Base-by-base conservation (phyloP, 2,888 invertebrate species). In the Harmothoe impar region DNA sequence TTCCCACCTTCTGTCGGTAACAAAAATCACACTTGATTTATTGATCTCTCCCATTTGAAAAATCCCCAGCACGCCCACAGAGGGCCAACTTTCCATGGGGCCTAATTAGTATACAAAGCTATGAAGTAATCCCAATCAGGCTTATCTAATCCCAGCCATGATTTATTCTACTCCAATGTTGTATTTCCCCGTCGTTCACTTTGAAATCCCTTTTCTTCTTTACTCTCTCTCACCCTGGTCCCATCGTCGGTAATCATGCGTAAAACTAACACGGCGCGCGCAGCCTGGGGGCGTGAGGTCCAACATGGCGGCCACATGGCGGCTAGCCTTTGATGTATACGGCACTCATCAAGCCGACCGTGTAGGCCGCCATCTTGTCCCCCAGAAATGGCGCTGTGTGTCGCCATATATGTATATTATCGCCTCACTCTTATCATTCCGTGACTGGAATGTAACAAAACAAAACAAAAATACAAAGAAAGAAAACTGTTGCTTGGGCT, bases 311-410 rank as follows among this genome's bases (percentile, higher is more conserved):
- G 77, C 35, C 81, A 43, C 81, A 81, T n/a, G 43, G 35, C 77
- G 31, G 25, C 51, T 54, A 54, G 52, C 52, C 20, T 86, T 86
- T 86, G 86, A 86, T 86, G 86, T 86, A 86, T 86, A 52, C 5
- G 43, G 10, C 43, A 43, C 43, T 43, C 5, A 43, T 43, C 10
- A 43, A 10, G 5, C 43, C 43, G 3, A 7, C 43, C 10, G 10
- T 7, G 10, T 3, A 43, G 43, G 43, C 43, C 43, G 43, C 43
- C 43, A 43, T 43, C 43, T 43, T 43, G 43, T 43, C 43, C 43
- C 43, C 43, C 10, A 43, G 43, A 43, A 10, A 43, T 43, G 43
- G 43, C 43, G n/a, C n/a, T n/a, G n/a, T n/a, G n/a, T n/a, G n/a
- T n/a, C n/a, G n/a, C n/a, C n/a, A n/a, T n/a, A n/a, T n/a, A n/a